A percentile compares a stretch with the other conserved stretches of the same genome.
These are phyloP conservation scores for Microctonus hyperodae DNA, from an alignment of 2,888 invertebrate species.

Conservation along the genomic window DNA sequence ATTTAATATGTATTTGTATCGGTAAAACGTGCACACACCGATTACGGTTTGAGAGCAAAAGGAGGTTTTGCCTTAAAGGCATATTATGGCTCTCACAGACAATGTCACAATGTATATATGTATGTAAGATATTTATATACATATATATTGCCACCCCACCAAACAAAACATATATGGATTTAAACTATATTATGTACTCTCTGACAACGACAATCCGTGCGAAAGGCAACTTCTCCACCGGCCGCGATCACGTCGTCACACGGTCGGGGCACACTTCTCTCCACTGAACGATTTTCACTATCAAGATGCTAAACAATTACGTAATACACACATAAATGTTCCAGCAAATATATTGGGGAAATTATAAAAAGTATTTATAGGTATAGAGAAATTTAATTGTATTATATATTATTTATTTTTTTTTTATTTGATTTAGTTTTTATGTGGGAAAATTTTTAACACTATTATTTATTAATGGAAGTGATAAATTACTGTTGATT, in stretches of 20 bases:
- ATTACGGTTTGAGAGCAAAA: slow-evolving; percentile 13
- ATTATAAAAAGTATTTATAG: no score
- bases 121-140: slow-evolving; percentile 2
- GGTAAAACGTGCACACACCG: slow-evolving; percentile 23
- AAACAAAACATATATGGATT: slow-evolving; percentile 13
- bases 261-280: slow-evolving; percentile 39
- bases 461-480: no score
- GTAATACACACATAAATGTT: slow-evolving; percentile 28
- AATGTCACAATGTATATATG: slow-evolving; percentile 14
- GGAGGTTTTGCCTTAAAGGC: slow-evolving; percentile 37
- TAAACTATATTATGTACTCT: slow-evolving; percentile 35
- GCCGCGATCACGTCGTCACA: slow-evolving; percentile 45
- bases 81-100: slow-evolving; percentile 27
- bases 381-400: no score
- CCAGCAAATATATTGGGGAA: no score
- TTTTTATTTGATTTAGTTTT: no score
- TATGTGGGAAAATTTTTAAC: no score
- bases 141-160: neutral
- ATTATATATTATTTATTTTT: no score
- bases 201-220: slow-evolving; percentile 47
- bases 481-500: no score
- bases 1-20: slow-evolving; percentile 33
- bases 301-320: slow-evolving; percentile 36
- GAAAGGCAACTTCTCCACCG: slow-evolving; percentile 54
- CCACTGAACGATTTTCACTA: neutral